These are phyloP conservation scores for Meliscaeva auricollis DNA, from an alignment of 2,888 invertebrate genomes.

Conservation along the genomic window DNA sequence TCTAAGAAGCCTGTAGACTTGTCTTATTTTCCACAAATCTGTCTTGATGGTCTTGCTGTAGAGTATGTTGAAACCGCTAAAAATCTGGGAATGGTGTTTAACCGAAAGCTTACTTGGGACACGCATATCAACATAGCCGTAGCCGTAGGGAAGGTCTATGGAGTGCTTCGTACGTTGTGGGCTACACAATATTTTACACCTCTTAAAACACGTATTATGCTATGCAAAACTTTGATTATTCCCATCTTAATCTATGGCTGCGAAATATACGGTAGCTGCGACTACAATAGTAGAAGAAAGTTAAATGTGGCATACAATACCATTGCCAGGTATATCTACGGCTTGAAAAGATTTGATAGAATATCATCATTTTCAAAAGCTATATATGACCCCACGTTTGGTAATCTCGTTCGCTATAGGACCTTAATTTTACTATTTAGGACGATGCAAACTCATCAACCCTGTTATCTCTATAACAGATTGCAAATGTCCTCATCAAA, in stretches of 20 bases:
- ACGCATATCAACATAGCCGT: background rate
- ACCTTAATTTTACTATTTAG: background rate
- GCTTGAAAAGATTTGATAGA: too few relatives aligned
- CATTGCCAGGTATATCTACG: too few relatives aligned
- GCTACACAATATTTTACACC: slow-evolving; percentile 2
- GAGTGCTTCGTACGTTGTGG: slow-evolving; percentile 22
- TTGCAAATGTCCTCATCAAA: background rate
- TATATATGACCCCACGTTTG: background rate
- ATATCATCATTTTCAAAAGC: background rate
- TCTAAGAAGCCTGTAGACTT: too few relatives aligned
- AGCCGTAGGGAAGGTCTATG: slow-evolving; percentile 10
- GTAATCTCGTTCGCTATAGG: background rate
- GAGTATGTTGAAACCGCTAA: too few relatives aligned
- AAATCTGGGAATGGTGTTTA: too few relatives aligned
- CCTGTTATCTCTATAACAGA: background rate
- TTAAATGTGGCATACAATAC: background rate
- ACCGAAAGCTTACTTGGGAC: background rate
- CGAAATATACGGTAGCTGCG: background rate
- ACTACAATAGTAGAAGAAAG: background rate
- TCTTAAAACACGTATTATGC: background rate
- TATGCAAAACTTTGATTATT: background rate
- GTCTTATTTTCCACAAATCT: too few relatives aligned
- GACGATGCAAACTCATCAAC: background rate
- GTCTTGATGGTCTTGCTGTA: too few relatives aligned
- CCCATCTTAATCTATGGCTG: background rate